These are phyloP conservation scores for Pegoplata infirma DNA, from an alignment of 2,888 invertebrate species.

Conservation along the genomic window DNA sequence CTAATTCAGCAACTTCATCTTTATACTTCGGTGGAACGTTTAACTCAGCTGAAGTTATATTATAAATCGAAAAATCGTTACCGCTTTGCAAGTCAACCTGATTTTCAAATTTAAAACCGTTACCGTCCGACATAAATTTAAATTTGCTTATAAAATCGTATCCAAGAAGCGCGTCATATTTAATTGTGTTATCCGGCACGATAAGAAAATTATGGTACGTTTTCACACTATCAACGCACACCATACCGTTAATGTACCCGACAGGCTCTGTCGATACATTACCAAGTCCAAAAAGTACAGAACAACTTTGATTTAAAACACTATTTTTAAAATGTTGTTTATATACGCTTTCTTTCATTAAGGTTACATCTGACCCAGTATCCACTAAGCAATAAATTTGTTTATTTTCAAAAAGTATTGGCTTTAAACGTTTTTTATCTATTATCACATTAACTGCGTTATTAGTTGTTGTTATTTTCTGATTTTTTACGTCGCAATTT, in stretches of 20 bases:
- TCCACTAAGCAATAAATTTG: constrained; percentile 17
- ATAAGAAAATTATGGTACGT: constrained; percentile 11
- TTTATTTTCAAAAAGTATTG: constrained; percentile 12
- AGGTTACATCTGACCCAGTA: constrained; percentile 9
- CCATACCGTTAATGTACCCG: constrained; percentile 8
- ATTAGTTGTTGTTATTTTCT: not conserved
- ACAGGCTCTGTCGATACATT: constrained; percentile 31
- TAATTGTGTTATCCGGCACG: not conserved
- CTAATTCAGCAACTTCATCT: not conserved
- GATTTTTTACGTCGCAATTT: constrained; percentile 16
- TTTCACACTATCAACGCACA: constrained; percentile 37
- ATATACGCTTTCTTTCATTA: constrained; percentile 15
- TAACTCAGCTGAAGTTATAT: constrained; percentile 20
- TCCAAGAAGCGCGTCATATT: constrained; percentile 16
- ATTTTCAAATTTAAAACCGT: constrained; percentile 18
- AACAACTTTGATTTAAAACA: constrained; percentile 13
- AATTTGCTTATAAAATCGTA: constrained; percentile 20
- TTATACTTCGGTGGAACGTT: constrained; percentile 3
- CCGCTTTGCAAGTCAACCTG: not conserved
- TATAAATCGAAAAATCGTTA: constrained; percentile 3
- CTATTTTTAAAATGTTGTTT: not conserved
- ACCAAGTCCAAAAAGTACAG: constrained; percentile 36
- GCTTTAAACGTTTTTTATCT: not conserved
- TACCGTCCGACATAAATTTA: constrained; percentile 4
- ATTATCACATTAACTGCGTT: constrained; percentile 2